Evolutionary conservation across 2,888 invertebrate species (phyloP), one percentile per base, ranked within the genome.

Genomic region (Apodemia zela): DNA sequence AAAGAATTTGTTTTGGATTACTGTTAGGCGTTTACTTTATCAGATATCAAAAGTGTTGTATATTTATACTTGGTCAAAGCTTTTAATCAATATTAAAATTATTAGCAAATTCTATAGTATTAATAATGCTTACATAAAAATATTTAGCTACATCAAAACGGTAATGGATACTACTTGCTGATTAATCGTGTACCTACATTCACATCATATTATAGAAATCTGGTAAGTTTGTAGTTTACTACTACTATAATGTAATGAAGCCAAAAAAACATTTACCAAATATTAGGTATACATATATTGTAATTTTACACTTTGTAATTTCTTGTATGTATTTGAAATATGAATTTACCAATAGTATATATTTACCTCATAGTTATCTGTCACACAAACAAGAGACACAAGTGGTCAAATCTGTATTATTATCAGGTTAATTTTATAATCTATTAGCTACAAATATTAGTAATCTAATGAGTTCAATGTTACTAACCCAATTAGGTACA

Each of bases 21-120:
- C 15, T 63, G n/a, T 35, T 47, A 54, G 18, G 18, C 35, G 15
- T 33, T 59, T 47, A 42, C 18, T 18, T 45, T 45, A 38, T 13
- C 38, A 11, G 42, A 54, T 54, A 33, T 59, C 6, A 33, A 35
- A 59, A n/a, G 21, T 47, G 58, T 38, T 15, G 25, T 15, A 54
- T 54, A 25, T 13, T 54, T 3, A 42, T 54, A 74, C 69, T 70
- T 74, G 70, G 71, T 67, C 77, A 68, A 59, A 73, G 68, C 79
- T 73, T 81, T 80, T 72, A 84, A 83, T 85, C 82, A 80, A 85
- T 84, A 83, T 74, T 77, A 71, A 71, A 75, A 75, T 73, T 72
- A 61, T 70, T 76, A 77, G 74, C 76, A 75, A 76, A 78, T 79
- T 82, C 75, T 81, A 5, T 15, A 42, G 42, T 42, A 42, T 42